Evolutionary conservation across 2,113 vertebrate species (phyloP).

Genomic region (Rissa tridactyla): DNA sequence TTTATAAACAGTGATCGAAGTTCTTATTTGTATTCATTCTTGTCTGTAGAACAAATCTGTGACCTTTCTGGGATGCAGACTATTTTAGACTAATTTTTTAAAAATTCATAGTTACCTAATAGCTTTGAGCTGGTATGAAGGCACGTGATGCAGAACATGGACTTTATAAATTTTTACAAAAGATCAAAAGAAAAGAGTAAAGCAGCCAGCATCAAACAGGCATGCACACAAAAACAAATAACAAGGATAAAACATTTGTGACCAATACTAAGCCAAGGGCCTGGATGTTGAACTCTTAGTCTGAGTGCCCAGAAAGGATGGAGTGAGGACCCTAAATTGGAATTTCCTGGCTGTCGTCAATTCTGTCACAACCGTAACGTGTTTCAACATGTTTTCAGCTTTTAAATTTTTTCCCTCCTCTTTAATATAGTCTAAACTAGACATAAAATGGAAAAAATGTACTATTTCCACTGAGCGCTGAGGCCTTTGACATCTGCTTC

Average conservation of each 20-base stretch:
- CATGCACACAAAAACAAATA: conserved; percentile 9
- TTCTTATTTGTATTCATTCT: conserved; percentile 7
- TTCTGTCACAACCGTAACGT: conserved; percentile 39
- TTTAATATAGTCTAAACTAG: conserved; percentile 67
- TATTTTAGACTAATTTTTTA: background rate
- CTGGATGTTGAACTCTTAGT: background rate
- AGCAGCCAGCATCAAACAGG: conserved; percentile 1
- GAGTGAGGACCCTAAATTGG: conserved; percentile 45
- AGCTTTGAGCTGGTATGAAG: background rate
- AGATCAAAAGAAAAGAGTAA: conserved; percentile 25
- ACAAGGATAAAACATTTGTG: background rate
- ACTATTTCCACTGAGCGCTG: conserved; percentile 68
- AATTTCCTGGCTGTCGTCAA: conserved; percentile 64
- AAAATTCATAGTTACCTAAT: background rate
- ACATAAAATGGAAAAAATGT: conserved; percentile 75
- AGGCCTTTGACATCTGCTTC: conserved; percentile 74
- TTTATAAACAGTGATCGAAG: conserved; percentile 29
- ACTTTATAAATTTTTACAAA: background rate
- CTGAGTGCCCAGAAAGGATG: conserved; percentile 43
- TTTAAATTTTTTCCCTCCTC: conserved; percentile 59
- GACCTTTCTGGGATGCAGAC: conserved; percentile 13
- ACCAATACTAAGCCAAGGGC: background rate
- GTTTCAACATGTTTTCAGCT: conserved; percentile 68
- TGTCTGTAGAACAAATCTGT: conserved; percentile 20
- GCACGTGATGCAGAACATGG: background rate